Evolutionary conservation across 1,140 invertebrate species (phyloP), one percentile per base, ranked within the genome.

Genomic region (Phymastichus coffea): DNA sequence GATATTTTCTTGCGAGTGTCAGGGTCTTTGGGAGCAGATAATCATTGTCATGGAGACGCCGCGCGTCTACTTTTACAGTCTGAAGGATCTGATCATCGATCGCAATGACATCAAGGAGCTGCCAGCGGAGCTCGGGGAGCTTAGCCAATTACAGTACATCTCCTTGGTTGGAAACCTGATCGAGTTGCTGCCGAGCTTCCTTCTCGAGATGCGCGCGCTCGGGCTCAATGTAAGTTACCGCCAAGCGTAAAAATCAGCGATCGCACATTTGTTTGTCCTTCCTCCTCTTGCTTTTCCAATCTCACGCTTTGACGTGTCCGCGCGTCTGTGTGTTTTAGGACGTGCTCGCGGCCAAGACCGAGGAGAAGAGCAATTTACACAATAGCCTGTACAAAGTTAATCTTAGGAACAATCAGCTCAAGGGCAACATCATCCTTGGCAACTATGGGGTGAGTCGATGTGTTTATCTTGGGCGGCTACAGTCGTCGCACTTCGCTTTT

Each of bases 401-500:
- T 75, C 78, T 91, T 38, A 80, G 88, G 55, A 85, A 88, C 61
- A 91, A 91, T 75, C 84, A 87, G 63, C 75, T 92, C 6, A 90
- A 90, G 74, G 90, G 89, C 63, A 90, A 87, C 75, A 91, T 92
- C 53, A 88, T 92, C 63, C 83, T 92, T 26, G 89, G 89, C 59
- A 91, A 91, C 74, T 92, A 91, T 74, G 89, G 88, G 67, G 90
- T 91, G 83, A 86, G 81, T 82, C 17, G 28, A 12, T n/a, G n/a
- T n/a, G n/a, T n/a, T n/a, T n/a, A n/a, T n/a, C n/a, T n/a, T n/a
- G n/a, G n/a, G n/a, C n/a, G n/a, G n/a, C n/a, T n/a, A n/a, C 12
- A 33, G 38, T 30, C 28, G 6, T 30, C 28, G 6, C 12, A 6
- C 17, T 14, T 35, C 3, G 8, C 28, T 25, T 25, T 10, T 10